Evolutionary conservation across 2,888 invertebrate genomes (phyloP), one percentile per base, ranked within the genome.

Genomic region (Orthosia gothica): DNA sequence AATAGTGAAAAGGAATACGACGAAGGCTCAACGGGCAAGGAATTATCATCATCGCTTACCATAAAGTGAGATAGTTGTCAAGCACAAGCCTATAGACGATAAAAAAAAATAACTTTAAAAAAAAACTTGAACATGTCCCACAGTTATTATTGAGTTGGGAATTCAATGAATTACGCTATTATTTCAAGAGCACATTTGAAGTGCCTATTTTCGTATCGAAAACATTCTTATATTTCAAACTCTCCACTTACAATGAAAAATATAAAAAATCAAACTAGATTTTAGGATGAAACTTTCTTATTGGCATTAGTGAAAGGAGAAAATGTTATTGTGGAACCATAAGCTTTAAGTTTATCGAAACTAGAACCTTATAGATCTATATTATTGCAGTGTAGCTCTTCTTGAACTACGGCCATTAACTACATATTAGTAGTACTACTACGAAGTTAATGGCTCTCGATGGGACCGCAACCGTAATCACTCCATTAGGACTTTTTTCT

Each of bases 141-240:
- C 70, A 72, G 68, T 80, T 88, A 87, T 88, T 58, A 90, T 89
- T 87, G 87, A 81, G 87, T 87, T 89, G 83, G 84, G 86, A 87
- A 89, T 90, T 90, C 87, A 89, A 89, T 88, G 79, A 90, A 89
- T 89, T 87, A 83, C 83, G 81, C 85, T 87, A 89, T 89, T 90
- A 89, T 84, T 7, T 32, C 5, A 32, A 87, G 82, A 83, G 84
- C 83, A 84, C 84, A 23, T 89, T 86, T 86, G 74, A 57, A 18
- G n/a, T 32, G 32, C 20, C 20, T 47, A 47, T 55, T 47, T 47
- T 11, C 26, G 32, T 32, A 47, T 15, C 15, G 18, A 55, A 70
- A 32, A 69, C 15, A 40, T 23, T 15, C 23, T 40, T 12, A n/a
- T 9, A 23, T 7, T 9, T 40, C 32, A 23, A n/a, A 13, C 13